Evolutionary conservation across 2,113 vertebrate species (phyloP).

Genomic region (Macroglossus sobrinus): DNA sequence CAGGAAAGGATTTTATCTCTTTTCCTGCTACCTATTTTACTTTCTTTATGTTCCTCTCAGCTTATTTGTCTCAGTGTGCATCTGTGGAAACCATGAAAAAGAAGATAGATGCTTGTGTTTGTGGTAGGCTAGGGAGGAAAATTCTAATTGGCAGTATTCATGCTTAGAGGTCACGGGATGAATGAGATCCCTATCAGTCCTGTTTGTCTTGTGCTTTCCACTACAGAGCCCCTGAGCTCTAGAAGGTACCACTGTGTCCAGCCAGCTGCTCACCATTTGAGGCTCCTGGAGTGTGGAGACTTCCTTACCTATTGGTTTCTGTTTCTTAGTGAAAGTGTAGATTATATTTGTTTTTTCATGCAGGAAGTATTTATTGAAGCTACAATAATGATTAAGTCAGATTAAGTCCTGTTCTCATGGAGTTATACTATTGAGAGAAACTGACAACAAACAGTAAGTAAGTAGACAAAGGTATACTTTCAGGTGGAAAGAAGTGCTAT

Average conservation of each 20-base stretch:
- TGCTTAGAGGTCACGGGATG: background rate
- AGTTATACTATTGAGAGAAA: background rate
- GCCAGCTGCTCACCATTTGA: background rate
- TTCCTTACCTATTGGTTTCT: background rate
- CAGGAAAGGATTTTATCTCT: background rate
- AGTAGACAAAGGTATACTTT: background rate
- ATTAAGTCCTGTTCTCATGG: background rate
- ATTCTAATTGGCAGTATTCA: background rate
- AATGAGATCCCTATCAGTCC: background rate
- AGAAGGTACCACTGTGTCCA: background rate
- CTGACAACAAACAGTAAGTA: background rate
- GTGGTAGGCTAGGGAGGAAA: background rate
- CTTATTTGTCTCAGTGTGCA: conserved; percentile 11
- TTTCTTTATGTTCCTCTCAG: background rate
- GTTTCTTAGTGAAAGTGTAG: background rate
- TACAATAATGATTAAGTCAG: background rate
- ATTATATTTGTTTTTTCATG: conserved; percentile 4
- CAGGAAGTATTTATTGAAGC: background rate
- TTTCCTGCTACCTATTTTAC: background rate
- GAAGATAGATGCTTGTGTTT: background rate
- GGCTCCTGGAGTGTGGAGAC: background rate
- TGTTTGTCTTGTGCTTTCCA: background rate
- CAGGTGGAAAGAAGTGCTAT: background rate
- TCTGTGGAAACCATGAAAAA: background rate
- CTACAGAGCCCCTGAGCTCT: background rate